Conservation (phyloP, 2,797 vertebrate genomes). For the Coccyzus lansbergi region DNA sequence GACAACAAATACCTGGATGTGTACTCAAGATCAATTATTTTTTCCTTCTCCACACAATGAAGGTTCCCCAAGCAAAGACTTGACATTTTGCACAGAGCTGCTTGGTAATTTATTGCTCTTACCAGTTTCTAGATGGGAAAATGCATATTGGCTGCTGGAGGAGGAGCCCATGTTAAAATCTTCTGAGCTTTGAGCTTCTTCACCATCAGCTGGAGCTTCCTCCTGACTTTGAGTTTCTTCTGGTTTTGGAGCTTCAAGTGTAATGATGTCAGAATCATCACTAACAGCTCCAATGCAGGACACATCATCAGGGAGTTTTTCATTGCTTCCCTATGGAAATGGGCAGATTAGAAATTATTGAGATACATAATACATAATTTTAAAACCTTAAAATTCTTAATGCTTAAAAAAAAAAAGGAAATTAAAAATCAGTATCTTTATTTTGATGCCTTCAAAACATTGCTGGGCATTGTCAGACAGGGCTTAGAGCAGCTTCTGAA, state of each 20-base stretch:
- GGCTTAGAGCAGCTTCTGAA: background rate
- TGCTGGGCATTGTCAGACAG: background rate
- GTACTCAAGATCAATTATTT: background rate
- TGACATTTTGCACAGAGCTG: background rate
- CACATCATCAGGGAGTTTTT: constrained; percentile 73
- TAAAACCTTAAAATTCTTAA: background rate
- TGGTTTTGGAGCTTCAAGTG: constrained; percentile 85
- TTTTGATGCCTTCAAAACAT: background rate
- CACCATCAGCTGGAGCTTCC: constrained; percentile 59
- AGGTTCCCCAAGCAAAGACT: background rate
- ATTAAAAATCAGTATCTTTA: background rate
- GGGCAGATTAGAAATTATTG: background rate
- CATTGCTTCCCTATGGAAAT: constrained; percentile 68
- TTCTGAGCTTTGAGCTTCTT: constrained; percentile 67
- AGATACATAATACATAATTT: background rate
- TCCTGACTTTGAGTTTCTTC: constrained; percentile 79
- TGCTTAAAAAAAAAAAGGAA: background rate
- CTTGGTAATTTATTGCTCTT: constrained; percentile 41
- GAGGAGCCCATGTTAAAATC: constrained; percentile 91
- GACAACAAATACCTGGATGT: background rate
- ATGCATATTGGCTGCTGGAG: constrained; percentile 94
- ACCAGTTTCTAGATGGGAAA: constrained; percentile 87
- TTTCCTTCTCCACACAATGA: background rate
- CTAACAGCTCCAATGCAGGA: constrained; percentile 84
- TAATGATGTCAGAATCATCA: constrained; percentile 96